Evolutionary conservation across 2,888 invertebrate genomes (phyloP).

Genomic region (Cephus spinipes): DNA sequence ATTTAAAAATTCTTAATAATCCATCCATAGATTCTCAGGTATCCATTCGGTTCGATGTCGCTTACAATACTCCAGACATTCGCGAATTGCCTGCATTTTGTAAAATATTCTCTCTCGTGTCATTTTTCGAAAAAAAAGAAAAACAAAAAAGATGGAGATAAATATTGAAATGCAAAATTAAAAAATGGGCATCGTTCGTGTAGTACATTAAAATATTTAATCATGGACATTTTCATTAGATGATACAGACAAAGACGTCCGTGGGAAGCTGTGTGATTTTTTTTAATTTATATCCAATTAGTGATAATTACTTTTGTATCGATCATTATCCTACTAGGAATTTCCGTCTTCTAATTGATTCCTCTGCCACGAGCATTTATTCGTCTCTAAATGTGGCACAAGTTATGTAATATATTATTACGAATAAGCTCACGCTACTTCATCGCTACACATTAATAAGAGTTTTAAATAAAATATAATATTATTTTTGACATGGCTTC

Average conservation of each 20-base stretch:
- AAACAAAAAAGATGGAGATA: background rate
- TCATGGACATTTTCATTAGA: background rate
- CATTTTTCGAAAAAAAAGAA: background rate
- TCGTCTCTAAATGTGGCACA: background rate
- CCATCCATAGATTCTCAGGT: background rate
- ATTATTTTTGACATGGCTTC: background rate
- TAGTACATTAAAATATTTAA: background rate
- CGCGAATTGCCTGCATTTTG: background rate
- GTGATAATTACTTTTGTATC: background rate
- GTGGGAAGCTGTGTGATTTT: background rate
- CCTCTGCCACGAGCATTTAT: background rate
- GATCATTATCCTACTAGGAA: background rate
- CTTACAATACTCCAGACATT: background rate
- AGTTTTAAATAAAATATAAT: background rate
- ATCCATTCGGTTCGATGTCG: background rate
- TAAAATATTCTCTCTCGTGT: background rate
- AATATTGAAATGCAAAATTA: background rate
- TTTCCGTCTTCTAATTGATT: background rate
- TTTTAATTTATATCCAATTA: constrained; percentile 1
- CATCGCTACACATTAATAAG: background rate
- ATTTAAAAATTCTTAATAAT: background rate
- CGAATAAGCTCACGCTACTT: background rate
- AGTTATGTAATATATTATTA: background rate
- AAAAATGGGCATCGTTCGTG: background rate
- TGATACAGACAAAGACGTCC: background rate